phyloP scores from a whole-genome alignment of 2,113 vertebrate species.

The Catharus fuscescens region DNA sequence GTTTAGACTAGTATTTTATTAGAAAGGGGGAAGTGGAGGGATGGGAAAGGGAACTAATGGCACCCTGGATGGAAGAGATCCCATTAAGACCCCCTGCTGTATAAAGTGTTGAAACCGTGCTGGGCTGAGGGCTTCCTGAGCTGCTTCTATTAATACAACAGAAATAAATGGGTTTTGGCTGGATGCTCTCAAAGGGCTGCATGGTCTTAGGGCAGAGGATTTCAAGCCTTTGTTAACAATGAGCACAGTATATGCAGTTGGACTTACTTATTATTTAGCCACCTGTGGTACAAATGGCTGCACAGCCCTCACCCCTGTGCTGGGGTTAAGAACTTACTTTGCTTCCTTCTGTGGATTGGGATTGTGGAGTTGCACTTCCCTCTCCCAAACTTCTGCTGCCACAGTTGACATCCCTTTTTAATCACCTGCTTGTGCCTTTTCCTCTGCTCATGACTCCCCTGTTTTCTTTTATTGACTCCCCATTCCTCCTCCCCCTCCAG shows the following conservation, averaged over 20 bases:
- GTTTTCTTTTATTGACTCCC: not conserved
- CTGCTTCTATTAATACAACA: conserved; percentile 39
- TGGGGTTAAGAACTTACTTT: not conserved
- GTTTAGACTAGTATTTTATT: conserved; percentile 45
- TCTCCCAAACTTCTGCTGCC: not conserved
- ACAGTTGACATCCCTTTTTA: not conserved
- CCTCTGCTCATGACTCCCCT: not conserved
- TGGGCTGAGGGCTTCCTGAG: conserved; percentile 17
- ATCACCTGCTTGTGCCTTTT: not conserved
- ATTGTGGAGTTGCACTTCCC: not conserved
- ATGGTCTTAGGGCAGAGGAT: not conserved
- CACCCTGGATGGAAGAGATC: conserved; percentile 25
- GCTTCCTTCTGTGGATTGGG: not conserved
- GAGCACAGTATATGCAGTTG: not conserved
- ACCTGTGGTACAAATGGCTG: not conserved
- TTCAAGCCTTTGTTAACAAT: conserved; percentile 15
- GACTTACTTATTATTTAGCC: not conserved
- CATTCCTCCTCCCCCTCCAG: not conserved
- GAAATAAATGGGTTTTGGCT: not conserved
- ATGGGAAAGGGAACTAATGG: conserved; percentile 11
- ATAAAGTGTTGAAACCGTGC: conserved; percentile 42
- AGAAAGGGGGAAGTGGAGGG: not conserved
- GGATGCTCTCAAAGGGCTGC: conserved; percentile 3
- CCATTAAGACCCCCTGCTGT: conserved; percentile 50
- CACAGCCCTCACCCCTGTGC: not conserved